phyloP scores from a whole-genome alignment of 2,797 vertebrate genomes.

The Sandelia bainsii region DNA sequence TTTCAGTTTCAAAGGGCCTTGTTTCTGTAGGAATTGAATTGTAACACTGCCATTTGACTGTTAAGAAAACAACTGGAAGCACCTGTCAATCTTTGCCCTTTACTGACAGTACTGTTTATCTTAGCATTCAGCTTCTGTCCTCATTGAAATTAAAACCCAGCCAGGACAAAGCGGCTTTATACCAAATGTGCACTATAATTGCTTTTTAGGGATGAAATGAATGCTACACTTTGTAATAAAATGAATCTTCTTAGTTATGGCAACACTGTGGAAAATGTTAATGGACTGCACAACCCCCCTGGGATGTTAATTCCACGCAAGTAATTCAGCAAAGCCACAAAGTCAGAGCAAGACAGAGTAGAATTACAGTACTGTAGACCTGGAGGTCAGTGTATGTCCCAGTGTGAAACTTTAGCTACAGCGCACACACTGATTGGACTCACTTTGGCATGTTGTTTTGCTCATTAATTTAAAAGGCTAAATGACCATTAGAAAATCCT shows the following conservation, averaged over 20 bases:
- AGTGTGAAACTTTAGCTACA: neutral
- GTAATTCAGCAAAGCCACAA: conserved; percentile 35
- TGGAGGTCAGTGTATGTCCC: neutral
- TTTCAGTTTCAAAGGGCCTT: conserved; percentile 24
- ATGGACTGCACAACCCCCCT: conserved; percentile 44
- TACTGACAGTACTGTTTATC: conserved; percentile 68
- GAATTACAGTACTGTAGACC: conserved; percentile 15
- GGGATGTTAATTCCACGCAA: conserved; percentile 35
- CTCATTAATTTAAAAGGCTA: too few species aligned
- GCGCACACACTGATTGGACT: neutral
- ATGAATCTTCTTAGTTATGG: conserved; percentile 68
- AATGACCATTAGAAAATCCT: too few species aligned
- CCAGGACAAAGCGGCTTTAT: conserved; percentile 69
- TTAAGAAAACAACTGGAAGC: conserved; percentile 37
- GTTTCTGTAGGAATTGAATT: conserved; percentile 22
- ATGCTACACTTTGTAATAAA: conserved; percentile 62
- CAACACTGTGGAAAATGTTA: conserved; percentile 61
- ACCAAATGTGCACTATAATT: conserved; percentile 69
- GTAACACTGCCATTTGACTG: conserved; percentile 25
- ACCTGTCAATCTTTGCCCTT: conserved; percentile 59
- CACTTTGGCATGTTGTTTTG: too few species aligned
- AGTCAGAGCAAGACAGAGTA: conserved; percentile 27
- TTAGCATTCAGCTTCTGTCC: conserved; percentile 43
- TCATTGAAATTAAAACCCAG: conserved; percentile 62
- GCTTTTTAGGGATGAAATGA: conserved; percentile 75